Percentiles rank a stretch among this genome's conserved stretches.
These are phyloP conservation scores for Tiphia femorata DNA, from an alignment of 2,888 invertebrate species.

Conservation along the genomic window DNA sequence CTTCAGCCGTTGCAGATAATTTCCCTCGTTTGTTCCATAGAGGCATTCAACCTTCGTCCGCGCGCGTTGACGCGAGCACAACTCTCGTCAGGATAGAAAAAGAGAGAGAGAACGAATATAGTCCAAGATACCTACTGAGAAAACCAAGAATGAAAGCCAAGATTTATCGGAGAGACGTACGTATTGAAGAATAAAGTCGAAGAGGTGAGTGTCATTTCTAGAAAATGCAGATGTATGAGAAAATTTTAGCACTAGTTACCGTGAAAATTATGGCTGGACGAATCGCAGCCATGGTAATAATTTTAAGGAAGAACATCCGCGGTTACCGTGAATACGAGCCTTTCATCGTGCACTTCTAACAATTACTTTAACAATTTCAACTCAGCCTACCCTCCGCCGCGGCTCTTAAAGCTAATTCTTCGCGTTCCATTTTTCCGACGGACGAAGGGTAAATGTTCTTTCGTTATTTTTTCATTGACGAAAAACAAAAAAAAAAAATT, in stretches of 20 bases:
- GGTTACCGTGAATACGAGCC: background rate
- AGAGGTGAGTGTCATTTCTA: too few relatives aligned
- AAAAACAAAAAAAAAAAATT: too few relatives aligned
- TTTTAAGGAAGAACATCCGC: background rate
- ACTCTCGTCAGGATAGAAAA: background rate
- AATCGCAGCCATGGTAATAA: background rate
- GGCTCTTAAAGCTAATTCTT: slow-evolving; percentile 9
- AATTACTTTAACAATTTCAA: slow-evolving; percentile 9
- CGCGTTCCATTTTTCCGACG: background rate
- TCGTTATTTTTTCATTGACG: too few relatives aligned
- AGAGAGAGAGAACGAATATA: background rate
- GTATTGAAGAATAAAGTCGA: too few relatives aligned
- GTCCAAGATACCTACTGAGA: too few relatives aligned
- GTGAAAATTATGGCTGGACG: background rate
- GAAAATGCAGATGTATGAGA: too few relatives aligned
- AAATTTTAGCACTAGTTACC: too few relatives aligned
- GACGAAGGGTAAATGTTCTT: too few relatives aligned
- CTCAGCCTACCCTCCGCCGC: background rate
- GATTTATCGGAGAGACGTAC: too few relatives aligned
- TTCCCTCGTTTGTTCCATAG: slow-evolving; percentile 57
- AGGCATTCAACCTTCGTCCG: slow-evolving; percentile 11
- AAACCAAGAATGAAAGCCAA: too few relatives aligned
- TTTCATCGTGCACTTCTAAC: slow-evolving; percentile 3
- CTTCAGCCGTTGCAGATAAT: slow-evolving; percentile 61
- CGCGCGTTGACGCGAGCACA: background rate